These are phyloP conservation scores for Ichneumoninae sp. DNA, from an alignment of 2,888 invertebrate species.

Conservation along the genomic window DNA sequence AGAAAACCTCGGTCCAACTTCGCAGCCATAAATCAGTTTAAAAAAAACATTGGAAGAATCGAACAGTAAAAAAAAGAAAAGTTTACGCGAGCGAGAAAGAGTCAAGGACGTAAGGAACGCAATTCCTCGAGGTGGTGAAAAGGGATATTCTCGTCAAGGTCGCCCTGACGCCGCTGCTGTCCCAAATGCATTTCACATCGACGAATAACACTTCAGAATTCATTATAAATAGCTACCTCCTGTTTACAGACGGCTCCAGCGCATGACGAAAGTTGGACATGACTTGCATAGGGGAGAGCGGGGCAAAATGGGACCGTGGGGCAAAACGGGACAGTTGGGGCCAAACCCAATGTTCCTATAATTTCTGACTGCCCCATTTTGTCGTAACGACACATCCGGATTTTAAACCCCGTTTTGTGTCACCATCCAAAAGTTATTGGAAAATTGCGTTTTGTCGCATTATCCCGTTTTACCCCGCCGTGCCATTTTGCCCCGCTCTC, in stretches of 20 bases:
- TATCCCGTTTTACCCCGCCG: too few species aligned
- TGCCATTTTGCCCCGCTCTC: too few species aligned
- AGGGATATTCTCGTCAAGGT: conserved; percentile 45
- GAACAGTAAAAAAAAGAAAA: conserved; percentile 1
- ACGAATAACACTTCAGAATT: conserved; percentile 11
- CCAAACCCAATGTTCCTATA: too few species aligned
- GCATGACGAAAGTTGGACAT: neutral
- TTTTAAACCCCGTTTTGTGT: too few species aligned
- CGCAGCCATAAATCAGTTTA: conserved; percentile 18
- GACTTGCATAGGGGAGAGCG: neutral
- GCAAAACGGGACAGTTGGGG: too few species aligned
- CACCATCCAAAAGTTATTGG: too few species aligned
- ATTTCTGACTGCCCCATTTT: too few species aligned
- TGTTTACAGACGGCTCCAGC: neutral
- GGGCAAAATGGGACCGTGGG: too few species aligned
- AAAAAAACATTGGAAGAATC: neutral
- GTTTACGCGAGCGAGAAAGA: conserved; percentile 15
- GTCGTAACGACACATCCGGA: too few species aligned
- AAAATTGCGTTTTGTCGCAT: too few species aligned
- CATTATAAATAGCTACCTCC: conserved; percentile 2
- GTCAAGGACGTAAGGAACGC: conserved; percentile 40
- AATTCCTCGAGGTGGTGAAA: conserved; percentile 33
- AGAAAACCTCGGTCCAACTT: conserved; percentile 19
- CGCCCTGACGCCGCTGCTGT: neutral
- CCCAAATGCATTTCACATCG: conserved; percentile 27